Base-by-base conservation (phyloP, 1,140 invertebrate genomes). In the Ceratina calcarata region DNA sequence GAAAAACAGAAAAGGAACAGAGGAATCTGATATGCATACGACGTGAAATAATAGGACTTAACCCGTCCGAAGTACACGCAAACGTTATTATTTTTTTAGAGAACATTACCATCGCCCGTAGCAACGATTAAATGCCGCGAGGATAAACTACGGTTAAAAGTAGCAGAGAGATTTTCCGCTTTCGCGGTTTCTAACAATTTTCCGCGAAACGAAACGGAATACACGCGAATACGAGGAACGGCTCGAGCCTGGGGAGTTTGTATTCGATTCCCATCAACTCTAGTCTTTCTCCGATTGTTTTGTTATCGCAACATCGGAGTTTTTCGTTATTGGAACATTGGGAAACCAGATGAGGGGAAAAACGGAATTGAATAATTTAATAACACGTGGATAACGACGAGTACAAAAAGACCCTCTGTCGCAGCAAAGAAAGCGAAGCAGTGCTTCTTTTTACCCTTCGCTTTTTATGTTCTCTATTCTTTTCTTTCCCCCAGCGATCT, bases 311-410 rank as follows among this genome's bases (percentile, higher is more conserved):
- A 18, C 22, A 18, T 27, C 18, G 49, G 49, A 24, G 20, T 37
- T 37, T 45, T 53, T 53, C 60, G 16, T 73, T 37, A 61, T 61
- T 49, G 71, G 16, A 62, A 72, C 16, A 20, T 58, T 13, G 71
- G 24, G 7, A 53, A 27, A 53, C 22, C 6, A 7, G 49, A 2
- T 2, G 16, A 4, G 16, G 61, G 49, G 3, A 57, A 45, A 57
- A 45, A 53, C 27, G 72, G 12, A 55, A 74, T 65, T 75, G 73
- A 67, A 66, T 75, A 75, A 75, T 75, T 57, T 58, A 67, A 67
- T 75, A 75, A 75, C 73, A n/a, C 15, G 32, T 58, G 20, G 73
- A 24, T 45, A 58, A 68, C 72, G 22, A 65, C 20, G 51, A n/a
- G 37, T 10, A 45, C n/a, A 68, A 68, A 57, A 71, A 58, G 20